Conservation (phyloP, 2,113 vertebrate species). For the Dendropsophus ebraccatus region DNA sequence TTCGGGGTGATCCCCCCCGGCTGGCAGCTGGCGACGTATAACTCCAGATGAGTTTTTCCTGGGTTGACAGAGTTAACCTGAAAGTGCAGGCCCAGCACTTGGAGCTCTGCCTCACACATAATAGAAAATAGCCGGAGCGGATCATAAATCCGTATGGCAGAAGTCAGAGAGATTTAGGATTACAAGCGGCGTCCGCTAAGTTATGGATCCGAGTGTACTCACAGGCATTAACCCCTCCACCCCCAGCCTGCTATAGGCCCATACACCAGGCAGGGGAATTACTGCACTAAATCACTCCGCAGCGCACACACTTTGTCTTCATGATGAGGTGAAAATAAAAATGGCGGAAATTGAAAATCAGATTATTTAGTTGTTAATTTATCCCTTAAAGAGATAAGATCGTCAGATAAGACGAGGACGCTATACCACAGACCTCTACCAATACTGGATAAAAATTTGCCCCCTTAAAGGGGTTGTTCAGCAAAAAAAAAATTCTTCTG, state of each 20-base stretch:
- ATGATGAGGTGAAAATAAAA: background rate
- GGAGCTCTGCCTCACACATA: slow-evolving; percentile 19
- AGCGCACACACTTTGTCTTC: background rate
- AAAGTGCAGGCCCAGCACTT: slow-evolving; percentile 39
- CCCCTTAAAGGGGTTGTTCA: no score
- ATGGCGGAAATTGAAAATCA: background rate
- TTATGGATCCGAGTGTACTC: slow-evolving; percentile 3
- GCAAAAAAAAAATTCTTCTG: no score
- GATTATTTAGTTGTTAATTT: background rate
- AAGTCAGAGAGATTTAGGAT: slow-evolving; percentile 36
- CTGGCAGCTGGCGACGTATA: no score
- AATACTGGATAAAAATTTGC: no score
- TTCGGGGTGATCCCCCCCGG: no score
- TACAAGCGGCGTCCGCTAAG: background rate
- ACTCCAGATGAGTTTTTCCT: no score
- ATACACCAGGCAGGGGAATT: background rate
- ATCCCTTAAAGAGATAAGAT: background rate
- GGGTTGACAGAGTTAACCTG: slow-evolving; percentile 8
- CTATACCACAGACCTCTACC: no score
- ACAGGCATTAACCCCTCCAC: background rate
- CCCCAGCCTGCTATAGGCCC: no score
- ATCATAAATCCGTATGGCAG: slow-evolving; percentile 38
- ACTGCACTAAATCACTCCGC: background rate
- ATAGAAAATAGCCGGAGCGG: slow-evolving; percentile 33
- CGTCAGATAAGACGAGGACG: no score